Evolutionary conservation across 2,797 vertebrate species (phyloP).

Genomic region (Sciurus carolinensis): DNA sequence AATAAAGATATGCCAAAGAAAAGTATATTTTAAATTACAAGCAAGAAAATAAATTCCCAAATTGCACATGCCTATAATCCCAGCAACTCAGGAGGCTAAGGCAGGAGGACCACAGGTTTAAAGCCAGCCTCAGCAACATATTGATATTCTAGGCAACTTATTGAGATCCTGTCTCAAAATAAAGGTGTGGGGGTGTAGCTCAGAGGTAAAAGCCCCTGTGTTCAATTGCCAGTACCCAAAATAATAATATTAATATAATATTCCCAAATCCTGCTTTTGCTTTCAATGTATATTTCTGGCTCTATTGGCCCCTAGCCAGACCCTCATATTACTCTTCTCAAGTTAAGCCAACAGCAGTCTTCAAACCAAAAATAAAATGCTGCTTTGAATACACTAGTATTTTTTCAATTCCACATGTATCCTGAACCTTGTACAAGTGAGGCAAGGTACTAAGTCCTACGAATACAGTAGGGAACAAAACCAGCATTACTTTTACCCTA

Average conservation of each 20-base stretch:
- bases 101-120: no score
- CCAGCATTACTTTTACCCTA: not conserved
- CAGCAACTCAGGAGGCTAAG: no score
- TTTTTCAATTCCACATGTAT: not conserved
- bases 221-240: no score
- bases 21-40: not conserved
- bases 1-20: not conserved
- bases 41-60: not conserved
- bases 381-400: not conserved
- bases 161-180: no score
- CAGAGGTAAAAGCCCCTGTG: no score
- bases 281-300: not conserved
- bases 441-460: not conserved
- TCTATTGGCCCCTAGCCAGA: not conserved
- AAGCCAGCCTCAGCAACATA: no score
- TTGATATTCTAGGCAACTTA: no score
- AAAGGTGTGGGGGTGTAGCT: no score
- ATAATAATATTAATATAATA: no score
- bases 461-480: not conserved
- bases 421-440: not conserved
- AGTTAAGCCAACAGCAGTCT: not conserved
- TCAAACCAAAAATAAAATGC: not conserved
- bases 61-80: no score
- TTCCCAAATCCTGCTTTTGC: constrained; percentile 15
- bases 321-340: not conserved